A percentile compares a stretch with the other conserved stretches of the same genome.
Evolutionary conservation across 2,797 vertebrate genomes (phyloP).

Genomic region (Borostomias antarcticus): DNA sequence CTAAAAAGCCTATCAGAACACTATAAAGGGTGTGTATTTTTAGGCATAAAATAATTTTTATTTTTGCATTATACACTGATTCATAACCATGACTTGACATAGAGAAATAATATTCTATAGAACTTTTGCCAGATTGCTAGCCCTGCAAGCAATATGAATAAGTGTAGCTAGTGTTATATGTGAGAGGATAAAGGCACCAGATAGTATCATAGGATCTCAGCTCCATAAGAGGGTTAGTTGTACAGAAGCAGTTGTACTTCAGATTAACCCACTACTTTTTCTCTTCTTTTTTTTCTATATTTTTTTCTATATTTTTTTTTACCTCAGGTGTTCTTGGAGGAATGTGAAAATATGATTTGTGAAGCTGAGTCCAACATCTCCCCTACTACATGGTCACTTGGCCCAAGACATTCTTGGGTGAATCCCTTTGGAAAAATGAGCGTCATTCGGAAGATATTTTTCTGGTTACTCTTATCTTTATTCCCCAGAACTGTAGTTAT

Average conservation of each 20-base stretch:
- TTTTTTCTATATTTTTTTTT: not conserved
- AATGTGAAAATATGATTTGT: constrained; percentile 1
- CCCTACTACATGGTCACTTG: not conserved
- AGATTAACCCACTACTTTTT: too few relatives aligned
- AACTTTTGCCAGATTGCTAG: not conserved
- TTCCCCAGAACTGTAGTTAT: not conserved
- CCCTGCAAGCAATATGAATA: not conserved
- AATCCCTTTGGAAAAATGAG: constrained; percentile 15
- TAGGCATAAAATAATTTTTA: too few relatives aligned
- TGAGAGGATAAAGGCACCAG: too few relatives aligned
- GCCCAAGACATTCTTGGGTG: constrained; percentile 2
- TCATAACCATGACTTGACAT: constrained; percentile 1
- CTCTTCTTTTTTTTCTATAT: too few relatives aligned
- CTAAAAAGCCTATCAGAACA: too few relatives aligned
- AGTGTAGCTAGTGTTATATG: too few relatives aligned
- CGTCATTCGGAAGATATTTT: not conserved
- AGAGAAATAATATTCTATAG: not conserved
- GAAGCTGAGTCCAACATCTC: not conserved
- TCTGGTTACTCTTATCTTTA: not conserved
- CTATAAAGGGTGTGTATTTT: too few relatives aligned
- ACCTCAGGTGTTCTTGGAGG: not conserved
- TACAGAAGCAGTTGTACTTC: not conserved
- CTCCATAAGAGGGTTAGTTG: not conserved
- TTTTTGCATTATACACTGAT: too few relatives aligned
- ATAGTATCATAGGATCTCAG: not conserved